Evolutionary conservation across 2,888 invertebrate genomes (phyloP).

Genomic region (Scelioninae gen. 1): DNA sequence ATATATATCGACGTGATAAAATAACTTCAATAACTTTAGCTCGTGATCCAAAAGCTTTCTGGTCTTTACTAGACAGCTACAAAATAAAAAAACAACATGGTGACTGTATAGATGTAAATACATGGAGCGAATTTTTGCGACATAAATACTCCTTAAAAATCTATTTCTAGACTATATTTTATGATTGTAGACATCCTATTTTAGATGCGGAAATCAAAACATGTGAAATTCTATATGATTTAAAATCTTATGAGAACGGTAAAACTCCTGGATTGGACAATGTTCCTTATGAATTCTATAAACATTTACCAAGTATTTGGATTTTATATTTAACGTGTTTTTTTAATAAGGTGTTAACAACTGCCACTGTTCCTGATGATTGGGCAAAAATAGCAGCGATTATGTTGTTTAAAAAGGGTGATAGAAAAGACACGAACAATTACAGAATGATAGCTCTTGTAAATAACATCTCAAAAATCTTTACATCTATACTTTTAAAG

Average conservation of each 20-base stretch:
- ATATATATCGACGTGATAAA: no score
- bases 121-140: neutral
- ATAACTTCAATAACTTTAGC: no score
- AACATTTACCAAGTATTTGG: neutral
- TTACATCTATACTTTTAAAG: neutral
- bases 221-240: neutral
- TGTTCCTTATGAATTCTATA: slow-evolving; percentile 7
- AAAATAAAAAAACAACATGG: neutral
- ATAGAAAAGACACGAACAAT: neutral
- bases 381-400: neutral
- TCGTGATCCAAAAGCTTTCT: no score
- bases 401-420: slow-evolving; percentile 7
- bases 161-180: neutral
- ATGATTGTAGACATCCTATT: neutral
- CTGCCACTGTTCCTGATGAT: neutral
- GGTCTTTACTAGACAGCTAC: no score
- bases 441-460: slow-evolving; percentile 5
- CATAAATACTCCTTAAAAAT: neutral
- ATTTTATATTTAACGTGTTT: neutral
- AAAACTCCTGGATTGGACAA: slow-evolving; percentile 2
- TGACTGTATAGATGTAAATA: neutral
- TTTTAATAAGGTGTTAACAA: neutral
- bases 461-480: neutral
- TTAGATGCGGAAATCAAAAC: neutral
- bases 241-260: neutral